A percentile compares a stretch with the other conserved stretches of the same genome.
phyloP scores from a whole-genome alignment of 2,113 vertebrate species.

The Chlorodrepanis virens region DNA sequence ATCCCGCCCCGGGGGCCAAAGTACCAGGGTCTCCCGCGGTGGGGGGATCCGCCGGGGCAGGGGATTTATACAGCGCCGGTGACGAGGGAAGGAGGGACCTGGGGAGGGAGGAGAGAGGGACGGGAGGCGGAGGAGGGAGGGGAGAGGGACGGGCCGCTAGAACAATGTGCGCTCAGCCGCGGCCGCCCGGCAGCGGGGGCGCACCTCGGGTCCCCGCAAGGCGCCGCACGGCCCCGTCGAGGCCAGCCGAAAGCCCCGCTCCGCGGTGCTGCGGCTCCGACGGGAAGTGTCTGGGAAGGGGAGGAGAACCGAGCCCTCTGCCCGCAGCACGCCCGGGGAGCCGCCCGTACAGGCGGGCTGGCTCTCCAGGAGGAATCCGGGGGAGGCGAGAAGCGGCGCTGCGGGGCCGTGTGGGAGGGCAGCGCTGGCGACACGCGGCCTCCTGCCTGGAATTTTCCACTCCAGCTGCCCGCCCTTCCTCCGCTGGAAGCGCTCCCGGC shows the following conservation, averaged over 20 bases:
- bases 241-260: background rate
- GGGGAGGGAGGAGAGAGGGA: slow-evolving; percentile 28
- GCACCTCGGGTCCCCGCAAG: background rate
- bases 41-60: slow-evolving; percentile 15
- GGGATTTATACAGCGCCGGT: slow-evolving; percentile 52
- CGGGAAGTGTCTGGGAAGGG: background rate
- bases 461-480: background rate
- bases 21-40: slow-evolving; percentile 26
- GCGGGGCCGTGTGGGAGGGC: background rate
- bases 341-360: no score
- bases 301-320: background rate
- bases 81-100: slow-evolving; percentile 57
- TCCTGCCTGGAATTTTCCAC: slow-evolving; percentile 61
- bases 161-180: background rate
- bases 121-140: background rate
- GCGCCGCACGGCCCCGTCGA: background rate
- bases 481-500: slow-evolving; percentile 4
- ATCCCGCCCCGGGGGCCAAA: background rate
- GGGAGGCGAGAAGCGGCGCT: background rate
- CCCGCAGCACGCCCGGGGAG: background rate
- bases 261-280: no score
- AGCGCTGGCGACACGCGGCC: background rate
- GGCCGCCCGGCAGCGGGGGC: background rate
- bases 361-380: background rate
- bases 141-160: background rate